Evolutionary conservation across 1,140 invertebrate species (phyloP), one percentile per base, ranked within the genome.

Genomic region (Bombus confusus): DNA sequence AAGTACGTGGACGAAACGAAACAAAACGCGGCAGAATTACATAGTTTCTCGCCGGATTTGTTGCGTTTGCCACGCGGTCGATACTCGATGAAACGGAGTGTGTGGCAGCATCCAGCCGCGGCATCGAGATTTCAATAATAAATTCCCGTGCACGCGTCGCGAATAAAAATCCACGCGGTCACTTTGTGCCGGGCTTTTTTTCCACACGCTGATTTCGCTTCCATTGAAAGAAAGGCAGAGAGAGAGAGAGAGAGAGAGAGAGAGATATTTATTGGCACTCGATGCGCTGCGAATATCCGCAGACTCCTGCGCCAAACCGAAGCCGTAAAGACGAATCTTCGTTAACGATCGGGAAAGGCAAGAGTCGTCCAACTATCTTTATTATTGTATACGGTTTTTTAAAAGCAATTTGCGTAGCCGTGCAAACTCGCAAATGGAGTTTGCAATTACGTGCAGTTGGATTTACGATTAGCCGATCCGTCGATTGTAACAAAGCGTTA

Each of bases 81-180:
- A 74, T 73, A 76, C 71, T 72, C 85, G 59, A 71, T 77, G 73
- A 72, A 47, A 57, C 77, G 64, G 76, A 64, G 43, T 13, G 62
- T 37, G 68, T 10, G n/a, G 15, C 68, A 31, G 34, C 37, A 39
- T 22, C 80, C 22, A 6, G 34, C 41, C 41, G 31, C 43, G 59
- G 52, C 52, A 59, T 59, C 62, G 72, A 59, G 72, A 83, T 83
- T 83, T 83, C 80, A 83, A 83, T 83, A 83, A 80, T 66, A 76
- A 83, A 83, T 76, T 82, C n/a, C 59, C 22, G 39, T 66, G 69
- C 72, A 82, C 80, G 69, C 71, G 71, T 39, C 39, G 71, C 71
- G 80, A 82, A 82, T 82, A 82, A 83, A 83, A 83, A 83, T 73
- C 80, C 59, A 52, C 72, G 71, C 71, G 59, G 80, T 76, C 80